Conservation (phyloP, 2,113 vertebrate genomes). For the Apodemus sylvaticus region DNA sequence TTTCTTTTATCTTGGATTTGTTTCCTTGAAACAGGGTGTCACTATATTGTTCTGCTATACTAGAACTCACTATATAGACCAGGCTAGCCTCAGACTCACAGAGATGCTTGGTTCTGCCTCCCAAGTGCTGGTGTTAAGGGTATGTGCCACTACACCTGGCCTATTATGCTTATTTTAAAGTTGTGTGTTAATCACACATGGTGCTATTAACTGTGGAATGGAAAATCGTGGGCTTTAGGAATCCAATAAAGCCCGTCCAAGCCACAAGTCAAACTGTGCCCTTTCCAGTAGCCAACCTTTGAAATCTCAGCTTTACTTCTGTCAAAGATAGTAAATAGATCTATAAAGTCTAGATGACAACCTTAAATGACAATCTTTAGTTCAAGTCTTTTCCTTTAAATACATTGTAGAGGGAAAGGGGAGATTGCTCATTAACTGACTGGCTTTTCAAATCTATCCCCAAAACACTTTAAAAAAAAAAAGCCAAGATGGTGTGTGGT, state of each 20-base stretch:
- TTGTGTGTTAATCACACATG: conserved; percentile 3
- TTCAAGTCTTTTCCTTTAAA: neutral
- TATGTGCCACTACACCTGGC: neutral
- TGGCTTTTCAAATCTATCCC: neutral
- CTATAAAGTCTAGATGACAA: neutral
- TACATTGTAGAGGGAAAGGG: neutral
- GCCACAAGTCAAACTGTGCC: neutral
- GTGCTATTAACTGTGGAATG: neutral
- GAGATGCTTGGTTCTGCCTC: neutral
- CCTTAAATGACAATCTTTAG: neutral
- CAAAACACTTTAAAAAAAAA: neutral
- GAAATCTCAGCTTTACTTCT: neutral
- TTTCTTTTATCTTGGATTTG: neutral
- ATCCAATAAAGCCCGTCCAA: conserved; percentile 18
- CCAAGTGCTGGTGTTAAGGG: neutral
- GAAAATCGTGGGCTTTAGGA: conserved; percentile 1
- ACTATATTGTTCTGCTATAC: neutral
- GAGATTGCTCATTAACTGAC: no score
- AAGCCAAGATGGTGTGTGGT: neutral
- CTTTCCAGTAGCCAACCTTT: neutral
- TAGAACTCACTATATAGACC: no score
- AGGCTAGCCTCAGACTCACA: neutral
- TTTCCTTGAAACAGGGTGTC: neutral
- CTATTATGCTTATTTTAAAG: neutral
- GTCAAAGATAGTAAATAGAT: neutral